Percentiles rank a stretch among this genome's conserved stretches.
These are phyloP conservation scores for Morone chrysops DNA, from an alignment of 2,113 vertebrate species.

Conservation along the genomic window DNA sequence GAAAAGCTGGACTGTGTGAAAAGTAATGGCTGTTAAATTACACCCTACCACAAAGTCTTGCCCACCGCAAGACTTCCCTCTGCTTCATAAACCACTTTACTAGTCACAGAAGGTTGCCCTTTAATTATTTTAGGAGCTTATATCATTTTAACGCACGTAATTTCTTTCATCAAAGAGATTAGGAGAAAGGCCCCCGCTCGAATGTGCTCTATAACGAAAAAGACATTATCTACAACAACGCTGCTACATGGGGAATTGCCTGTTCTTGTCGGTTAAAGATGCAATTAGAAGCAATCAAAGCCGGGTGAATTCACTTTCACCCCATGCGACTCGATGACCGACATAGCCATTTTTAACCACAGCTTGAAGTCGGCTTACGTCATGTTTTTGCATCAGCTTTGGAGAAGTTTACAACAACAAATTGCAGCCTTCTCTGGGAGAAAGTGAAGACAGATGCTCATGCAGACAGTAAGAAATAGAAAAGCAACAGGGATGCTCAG, in stretches of 20 bases:
- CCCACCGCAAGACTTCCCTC: slow-evolving; percentile 64
- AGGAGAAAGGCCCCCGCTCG: slow-evolving; percentile 12
- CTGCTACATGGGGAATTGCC: background rate
- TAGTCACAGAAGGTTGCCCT: slow-evolving; percentile 66
- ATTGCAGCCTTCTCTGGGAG: slow-evolving; percentile 24
- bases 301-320: slow-evolving; percentile 38
- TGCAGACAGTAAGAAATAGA: slow-evolving; percentile 31
- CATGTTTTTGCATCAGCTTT: slow-evolving; percentile 40
- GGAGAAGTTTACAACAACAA: slow-evolving; percentile 26
- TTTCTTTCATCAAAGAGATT: slow-evolving; percentile 61
- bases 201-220: slow-evolving; percentile 15
- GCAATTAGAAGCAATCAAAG: slow-evolving; percentile 60
- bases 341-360: slow-evolving; percentile 22
- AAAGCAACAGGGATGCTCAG: slow-evolving; percentile 51
- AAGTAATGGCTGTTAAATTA: slow-evolving; percentile 68
- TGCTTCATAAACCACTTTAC: slow-evolving; percentile 72
- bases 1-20: slow-evolving; percentile 21
- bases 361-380: slow-evolving; percentile 27
- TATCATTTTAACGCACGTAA: slow-evolving; percentile 54
- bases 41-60: slow-evolving; percentile 46
- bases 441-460: slow-evolving; percentile 38
- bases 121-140: slow-evolving; percentile 72
- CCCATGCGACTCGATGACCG: slow-evolving; percentile 2
- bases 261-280: slow-evolving; percentile 35
- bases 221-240: slow-evolving; percentile 31